Evolutionary conservation across 2,797 vertebrate genomes (phyloP).

Genomic region (Gephyroberyx darwinii): DNA sequence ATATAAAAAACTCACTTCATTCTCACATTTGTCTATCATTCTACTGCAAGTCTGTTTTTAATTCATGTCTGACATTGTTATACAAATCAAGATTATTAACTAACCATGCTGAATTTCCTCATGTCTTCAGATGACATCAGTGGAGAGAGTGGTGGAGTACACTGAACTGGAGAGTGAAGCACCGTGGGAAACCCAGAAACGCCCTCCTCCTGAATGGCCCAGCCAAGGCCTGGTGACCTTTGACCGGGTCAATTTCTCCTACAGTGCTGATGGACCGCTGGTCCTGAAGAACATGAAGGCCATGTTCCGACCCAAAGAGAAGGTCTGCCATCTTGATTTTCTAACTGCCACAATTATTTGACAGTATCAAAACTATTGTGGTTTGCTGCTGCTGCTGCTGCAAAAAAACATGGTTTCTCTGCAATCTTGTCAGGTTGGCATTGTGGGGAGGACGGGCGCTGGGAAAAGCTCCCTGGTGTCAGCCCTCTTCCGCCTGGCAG

Average conservation of each 20-base stretch:
- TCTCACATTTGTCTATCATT: too few relatives aligned
- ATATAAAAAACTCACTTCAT: too few relatives aligned
- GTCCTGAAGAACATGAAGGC: conserved; percentile 89
- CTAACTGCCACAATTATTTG: background rate
- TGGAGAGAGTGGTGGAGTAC: conserved; percentile 94
- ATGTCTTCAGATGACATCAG: conserved; percentile 88
- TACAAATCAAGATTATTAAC: too few relatives aligned
- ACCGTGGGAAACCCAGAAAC: conserved; percentile 88
- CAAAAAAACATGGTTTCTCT: too few relatives aligned
- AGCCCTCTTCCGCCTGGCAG: conserved; percentile 91
- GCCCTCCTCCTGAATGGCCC: conserved; percentile 89
- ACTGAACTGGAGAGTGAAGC: conserved; percentile 92
- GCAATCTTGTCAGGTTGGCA: conserved; percentile 82
- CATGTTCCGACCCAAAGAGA: conserved; percentile 87
- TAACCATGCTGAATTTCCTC: background rate
- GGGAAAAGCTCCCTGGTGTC: conserved; percentile 94
- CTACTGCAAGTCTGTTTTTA: too few relatives aligned
- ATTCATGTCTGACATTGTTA: too few relatives aligned
- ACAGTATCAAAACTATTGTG: too few relatives aligned
- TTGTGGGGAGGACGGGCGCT: conserved; percentile 93
- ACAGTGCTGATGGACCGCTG: conserved; percentile 84
- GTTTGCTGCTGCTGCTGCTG: too few relatives aligned
- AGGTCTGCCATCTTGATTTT: conserved; percentile 75
- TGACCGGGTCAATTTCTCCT: conserved; percentile 89
- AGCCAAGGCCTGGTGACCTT: conserved; percentile 87